phyloP scores from a whole-genome alignment of 2,888 invertebrate species.

The Heteromyza rotundicornis region DNA sequence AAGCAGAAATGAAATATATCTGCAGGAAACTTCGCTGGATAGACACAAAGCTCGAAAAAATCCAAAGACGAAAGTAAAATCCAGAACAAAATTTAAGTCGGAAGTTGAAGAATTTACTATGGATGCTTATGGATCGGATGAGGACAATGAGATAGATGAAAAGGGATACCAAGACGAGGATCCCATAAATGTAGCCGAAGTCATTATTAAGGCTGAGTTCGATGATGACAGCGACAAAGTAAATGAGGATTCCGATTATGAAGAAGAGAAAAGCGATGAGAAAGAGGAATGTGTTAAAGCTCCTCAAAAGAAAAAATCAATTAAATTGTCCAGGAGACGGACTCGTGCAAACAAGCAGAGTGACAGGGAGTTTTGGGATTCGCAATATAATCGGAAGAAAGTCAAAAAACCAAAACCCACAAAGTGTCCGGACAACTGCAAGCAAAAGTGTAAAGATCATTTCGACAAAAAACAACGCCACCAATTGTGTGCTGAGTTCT shows the following conservation, averaged over 20 bases:
- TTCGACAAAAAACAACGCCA: slow-evolving; percentile 28
- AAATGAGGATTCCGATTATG: slow-evolving; percentile 8
- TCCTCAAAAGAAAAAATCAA: too few relatives aligned
- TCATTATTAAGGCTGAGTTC: not conserved
- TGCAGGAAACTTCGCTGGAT: not conserved
- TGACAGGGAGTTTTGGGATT: not conserved
- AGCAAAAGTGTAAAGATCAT: slow-evolving; percentile 29
- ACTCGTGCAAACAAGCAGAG: slow-evolving; percentile 4
- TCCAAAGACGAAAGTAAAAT: not conserved
- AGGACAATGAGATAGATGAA: too few relatives aligned
- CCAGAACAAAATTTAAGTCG: not conserved
- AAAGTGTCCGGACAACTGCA: slow-evolving; percentile 30
- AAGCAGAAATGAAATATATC: not conserved
- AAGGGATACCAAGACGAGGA: slow-evolving; percentile 10
- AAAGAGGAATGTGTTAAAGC: slow-evolving; percentile 16
- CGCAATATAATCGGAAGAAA: not conserved
- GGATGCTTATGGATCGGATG: slow-evolving; percentile 11
- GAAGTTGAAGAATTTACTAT: slow-evolving; percentile 16
- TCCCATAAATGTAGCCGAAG: slow-evolving; percentile 20
- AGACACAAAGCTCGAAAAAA: not conserved
- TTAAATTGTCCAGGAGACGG: not conserved
- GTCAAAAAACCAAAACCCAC: slow-evolving; percentile 20
- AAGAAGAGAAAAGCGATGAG: slow-evolving; percentile 17
- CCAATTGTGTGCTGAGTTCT: slow-evolving; percentile 29
- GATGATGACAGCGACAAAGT: slow-evolving; percentile 10